phyloP scores from a whole-genome alignment of 92 coral and sea anemone genomes.

The Chrysogorgia sp. region DNA sequence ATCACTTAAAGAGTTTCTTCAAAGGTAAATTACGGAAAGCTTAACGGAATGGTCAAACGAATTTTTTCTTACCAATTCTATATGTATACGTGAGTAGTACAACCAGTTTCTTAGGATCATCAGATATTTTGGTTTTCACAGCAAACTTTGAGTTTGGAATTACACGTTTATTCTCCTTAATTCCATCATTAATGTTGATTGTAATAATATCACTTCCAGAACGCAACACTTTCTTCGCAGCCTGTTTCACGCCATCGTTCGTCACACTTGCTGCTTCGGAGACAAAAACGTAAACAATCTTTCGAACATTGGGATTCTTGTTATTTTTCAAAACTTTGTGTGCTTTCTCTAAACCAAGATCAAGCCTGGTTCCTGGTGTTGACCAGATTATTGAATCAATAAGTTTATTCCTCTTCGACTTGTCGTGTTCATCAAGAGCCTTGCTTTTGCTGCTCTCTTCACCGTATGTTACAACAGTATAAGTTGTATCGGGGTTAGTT shows the following conservation, averaged over 20 bases:
- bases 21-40: too few relatives aligned
- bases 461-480: slow-evolving; percentile 25
- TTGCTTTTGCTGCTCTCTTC: background rate
- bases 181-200: background rate
- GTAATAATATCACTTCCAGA: slow-evolving; percentile 3
- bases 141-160: slow-evolving; percentile 16
- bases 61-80: background rate
- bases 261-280: background rate
- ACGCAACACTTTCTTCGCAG: background rate
- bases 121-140: slow-evolving; percentile 4
- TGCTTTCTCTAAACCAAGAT: slow-evolving; percentile 9
- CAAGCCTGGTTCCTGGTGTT: slow-evolving; percentile 10
- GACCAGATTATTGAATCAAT: slow-evolving; percentile 23
- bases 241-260: slow-evolving; percentile 2
- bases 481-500: background rate
- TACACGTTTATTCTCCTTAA: background rate
- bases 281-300: slow-evolving; percentile 22
- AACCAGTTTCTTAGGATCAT: slow-evolving; percentile 23
- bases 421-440: slow-evolving; percentile 6
- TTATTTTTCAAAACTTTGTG: background rate
- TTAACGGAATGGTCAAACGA: background rate
- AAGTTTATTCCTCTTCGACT: slow-evolving; percentile 19
- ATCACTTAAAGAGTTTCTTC: too few relatives aligned
- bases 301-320: slow-evolving; percentile 1
- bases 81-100: background rate